Percentiles rank a stretch among this genome's conserved stretches.
Conservation (phyloP, 1,140 invertebrate species). For the Calosoma granatense region DNA sequence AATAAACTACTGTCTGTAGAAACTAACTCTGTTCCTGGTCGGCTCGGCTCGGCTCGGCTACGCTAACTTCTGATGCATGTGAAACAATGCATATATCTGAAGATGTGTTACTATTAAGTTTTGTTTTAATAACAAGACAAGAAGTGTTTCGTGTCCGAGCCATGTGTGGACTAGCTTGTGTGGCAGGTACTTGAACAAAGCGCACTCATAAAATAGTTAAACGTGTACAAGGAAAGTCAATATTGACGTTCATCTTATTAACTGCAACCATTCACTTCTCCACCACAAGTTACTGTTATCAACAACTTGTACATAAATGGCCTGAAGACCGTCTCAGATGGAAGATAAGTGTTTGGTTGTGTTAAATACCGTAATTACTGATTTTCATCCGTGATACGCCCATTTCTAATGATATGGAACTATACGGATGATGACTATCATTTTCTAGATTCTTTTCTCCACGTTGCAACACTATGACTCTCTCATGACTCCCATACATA, state of each 20-base stretch:
- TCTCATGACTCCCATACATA: neutral
- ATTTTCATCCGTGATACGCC: neutral
- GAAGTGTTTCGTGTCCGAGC: no score
- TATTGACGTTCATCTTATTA: neutral
- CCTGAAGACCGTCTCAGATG: neutral
- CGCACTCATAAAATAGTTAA: neutral
- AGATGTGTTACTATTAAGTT: no score
- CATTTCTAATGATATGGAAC: slow-evolving; percentile 1
- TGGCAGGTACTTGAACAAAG: neutral
- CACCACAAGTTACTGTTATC: slow-evolving; percentile 4
- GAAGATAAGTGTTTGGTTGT: neutral
- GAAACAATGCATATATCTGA: neutral
- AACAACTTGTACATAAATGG: neutral
- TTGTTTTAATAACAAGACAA: no score
- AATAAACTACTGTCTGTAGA: no score
- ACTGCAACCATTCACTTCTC: neutral
- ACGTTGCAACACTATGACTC: neutral
- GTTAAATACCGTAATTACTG: neutral
- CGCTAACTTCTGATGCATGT: no score
- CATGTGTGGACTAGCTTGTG: no score
- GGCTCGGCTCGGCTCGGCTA: no score
- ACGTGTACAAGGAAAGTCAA: neutral
- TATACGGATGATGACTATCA: neutral
- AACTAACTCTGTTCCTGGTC: no score
- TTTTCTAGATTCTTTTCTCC: no score